Conservation (phyloP, 2,888 invertebrate genomes). For the Nomada flava region DNA sequence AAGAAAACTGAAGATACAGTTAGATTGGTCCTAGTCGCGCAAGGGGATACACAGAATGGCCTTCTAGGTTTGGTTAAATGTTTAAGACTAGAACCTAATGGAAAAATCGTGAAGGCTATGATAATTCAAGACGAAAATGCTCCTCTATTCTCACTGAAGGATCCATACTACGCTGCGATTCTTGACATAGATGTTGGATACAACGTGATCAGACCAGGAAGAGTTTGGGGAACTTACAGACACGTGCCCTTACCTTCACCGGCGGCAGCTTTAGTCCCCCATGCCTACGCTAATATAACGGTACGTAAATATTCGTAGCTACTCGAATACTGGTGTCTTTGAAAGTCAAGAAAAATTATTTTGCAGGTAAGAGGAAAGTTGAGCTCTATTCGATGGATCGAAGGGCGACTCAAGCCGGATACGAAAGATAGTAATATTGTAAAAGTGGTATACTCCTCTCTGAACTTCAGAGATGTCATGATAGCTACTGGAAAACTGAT, state of each 20-base stretch:
- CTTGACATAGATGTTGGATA: slow-evolving; percentile 90
- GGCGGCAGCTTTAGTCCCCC: slow-evolving; percentile 85
- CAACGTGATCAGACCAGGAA: slow-evolving; percentile 87
- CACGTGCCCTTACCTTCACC: slow-evolving; percentile 89
- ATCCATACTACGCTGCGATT: slow-evolving; percentile 88
- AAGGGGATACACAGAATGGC: slow-evolving; percentile 89
- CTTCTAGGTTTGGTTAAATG: slow-evolving; percentile 96
- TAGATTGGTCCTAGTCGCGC: slow-evolving; percentile 88
- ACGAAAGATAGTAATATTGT: slow-evolving; percentile 78
- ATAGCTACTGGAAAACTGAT: slow-evolving; percentile 95
- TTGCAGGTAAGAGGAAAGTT: slow-evolving; percentile 91
- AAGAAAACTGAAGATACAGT: slow-evolving; percentile 84
- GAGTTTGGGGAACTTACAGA: slow-evolving; percentile 93
- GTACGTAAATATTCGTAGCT: slow-evolving; percentile 19
- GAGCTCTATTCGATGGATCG: slow-evolving; percentile 93
- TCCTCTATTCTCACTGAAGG: slow-evolving; percentile 88
- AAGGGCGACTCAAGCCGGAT: slow-evolving; percentile 86
- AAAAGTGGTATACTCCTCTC: slow-evolving; percentile 89
- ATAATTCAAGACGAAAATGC: slow-evolving; percentile 87
- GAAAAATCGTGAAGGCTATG: slow-evolving; percentile 86
- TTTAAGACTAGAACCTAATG: slow-evolving; percentile 91
- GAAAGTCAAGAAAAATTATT: neutral
- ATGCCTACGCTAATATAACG: slow-evolving; percentile 91
- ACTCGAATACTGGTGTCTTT: neutral
- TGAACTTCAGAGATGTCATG: slow-evolving; percentile 99